Evolutionary conservation across 2,113 vertebrate species (phyloP).

Genomic region (Lates calcarifer): DNA sequence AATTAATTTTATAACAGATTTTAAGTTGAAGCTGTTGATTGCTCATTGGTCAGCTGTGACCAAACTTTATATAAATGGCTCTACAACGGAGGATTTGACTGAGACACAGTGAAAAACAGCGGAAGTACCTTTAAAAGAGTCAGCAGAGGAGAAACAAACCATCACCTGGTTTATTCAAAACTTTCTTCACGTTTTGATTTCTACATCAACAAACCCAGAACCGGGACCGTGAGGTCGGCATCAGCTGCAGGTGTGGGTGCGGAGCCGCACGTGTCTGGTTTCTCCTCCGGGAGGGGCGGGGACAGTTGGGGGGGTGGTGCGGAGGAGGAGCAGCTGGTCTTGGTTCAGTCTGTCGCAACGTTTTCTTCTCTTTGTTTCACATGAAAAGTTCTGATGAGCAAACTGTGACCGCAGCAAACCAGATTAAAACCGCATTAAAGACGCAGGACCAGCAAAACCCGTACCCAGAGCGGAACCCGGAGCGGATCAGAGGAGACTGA

Average conservation of each 20-base stretch:
- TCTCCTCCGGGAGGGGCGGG: conserved; percentile 69
- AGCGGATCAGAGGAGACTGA: background rate
- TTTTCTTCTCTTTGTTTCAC: conserved; percentile 72
- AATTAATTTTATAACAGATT: too few relatives aligned
- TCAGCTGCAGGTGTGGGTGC: conserved; percentile 42
- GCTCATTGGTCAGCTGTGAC: too few relatives aligned
- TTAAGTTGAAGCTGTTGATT: too few relatives aligned
- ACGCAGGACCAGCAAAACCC: background rate
- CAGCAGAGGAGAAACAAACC: too few relatives aligned
- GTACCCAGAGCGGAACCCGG: background rate
- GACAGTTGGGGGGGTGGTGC: conserved; percentile 48
- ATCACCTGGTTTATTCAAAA: too few relatives aligned
- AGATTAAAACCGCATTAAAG: background rate
- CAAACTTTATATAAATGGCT: too few relatives aligned
- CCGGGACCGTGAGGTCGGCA: background rate
- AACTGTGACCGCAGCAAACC: background rate
- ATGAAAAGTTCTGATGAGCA: conserved; percentile 49
- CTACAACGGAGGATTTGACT: too few relatives aligned
- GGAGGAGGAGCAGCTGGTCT: conserved; percentile 74
- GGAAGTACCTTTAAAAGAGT: too few relatives aligned
- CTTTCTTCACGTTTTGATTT: background rate
- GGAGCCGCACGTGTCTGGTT: conserved; percentile 52
- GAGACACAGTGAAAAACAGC: too few relatives aligned
- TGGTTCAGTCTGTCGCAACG: conserved; percentile 72
- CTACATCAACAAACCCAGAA: background rate